Percentiles rank a stretch among this genome's conserved stretches.
Conservation (phyloP, 2,113 vertebrate genomes). For the Otus sunia region DNA sequence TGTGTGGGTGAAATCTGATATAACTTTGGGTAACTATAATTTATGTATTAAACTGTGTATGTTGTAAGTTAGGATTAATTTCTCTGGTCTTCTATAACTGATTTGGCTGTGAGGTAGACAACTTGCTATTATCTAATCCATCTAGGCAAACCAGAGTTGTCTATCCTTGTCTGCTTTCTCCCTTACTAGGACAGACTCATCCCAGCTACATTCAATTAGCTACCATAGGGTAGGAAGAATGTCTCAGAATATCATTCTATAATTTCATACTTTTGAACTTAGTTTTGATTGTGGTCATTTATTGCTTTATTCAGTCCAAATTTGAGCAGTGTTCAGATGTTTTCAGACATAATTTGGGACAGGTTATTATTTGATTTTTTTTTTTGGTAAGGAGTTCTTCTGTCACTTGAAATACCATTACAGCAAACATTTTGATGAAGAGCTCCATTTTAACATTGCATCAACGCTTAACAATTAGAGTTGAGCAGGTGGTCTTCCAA, state of each 20-base stretch:
- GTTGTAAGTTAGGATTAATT: not conserved
- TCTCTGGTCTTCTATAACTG: not conserved
- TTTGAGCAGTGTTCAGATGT: not conserved
- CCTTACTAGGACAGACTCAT: not conserved
- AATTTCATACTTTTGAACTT: not conserved
- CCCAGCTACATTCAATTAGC: not conserved
- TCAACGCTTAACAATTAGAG: not conserved
- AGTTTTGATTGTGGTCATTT: not conserved
- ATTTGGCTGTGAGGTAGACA: not conserved
- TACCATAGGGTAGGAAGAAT: not conserved
- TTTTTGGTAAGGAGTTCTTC: not conserved
- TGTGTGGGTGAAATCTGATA: not conserved
- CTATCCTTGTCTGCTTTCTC: not conserved
- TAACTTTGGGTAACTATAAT: not conserved
- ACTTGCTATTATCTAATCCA: not conserved
- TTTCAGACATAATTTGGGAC: not conserved
- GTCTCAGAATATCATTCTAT: not conserved
- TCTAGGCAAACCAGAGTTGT: not conserved
- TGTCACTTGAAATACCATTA: not conserved
- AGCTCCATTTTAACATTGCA: not conserved
- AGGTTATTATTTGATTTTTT: not conserved
- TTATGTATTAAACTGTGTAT: not conserved
- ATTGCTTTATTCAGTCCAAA: not conserved
- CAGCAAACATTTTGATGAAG: not conserved
- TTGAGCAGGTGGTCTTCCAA: not conserved